Evolutionary conservation across 2,113 vertebrate genomes (phyloP).

Genomic region (Calyptommatus sinebrachiatus): DNA sequence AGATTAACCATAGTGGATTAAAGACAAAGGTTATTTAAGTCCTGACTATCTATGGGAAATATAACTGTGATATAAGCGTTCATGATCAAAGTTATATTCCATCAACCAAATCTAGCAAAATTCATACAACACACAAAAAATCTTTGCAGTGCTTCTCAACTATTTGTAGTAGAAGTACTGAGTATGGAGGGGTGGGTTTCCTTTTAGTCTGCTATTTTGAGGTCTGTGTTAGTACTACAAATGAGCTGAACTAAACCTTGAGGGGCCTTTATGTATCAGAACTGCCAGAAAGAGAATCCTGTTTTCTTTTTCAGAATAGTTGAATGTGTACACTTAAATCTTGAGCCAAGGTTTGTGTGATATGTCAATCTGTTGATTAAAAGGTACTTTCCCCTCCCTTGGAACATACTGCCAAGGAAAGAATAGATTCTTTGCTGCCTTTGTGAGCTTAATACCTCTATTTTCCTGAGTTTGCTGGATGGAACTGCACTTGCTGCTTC

Average conservation of each 20-base stretch:
- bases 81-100: background rate
- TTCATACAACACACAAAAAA: background rate
- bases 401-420: background rate
- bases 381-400: background rate
- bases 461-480: background rate
- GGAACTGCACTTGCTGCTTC: background rate
- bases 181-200: background rate
- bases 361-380: background rate
- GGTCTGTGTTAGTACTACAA: no score
- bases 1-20: background rate
- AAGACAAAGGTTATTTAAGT: background rate
- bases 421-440: background rate
- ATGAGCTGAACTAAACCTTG: no score
- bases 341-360: background rate
- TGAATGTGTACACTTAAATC: background rate
- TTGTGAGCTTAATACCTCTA: background rate
- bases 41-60: background rate
- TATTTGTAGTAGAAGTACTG: background rate
- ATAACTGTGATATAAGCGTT: background rate
- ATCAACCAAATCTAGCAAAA: background rate
- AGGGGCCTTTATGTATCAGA: no score
- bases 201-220: no score
- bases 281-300: no score
- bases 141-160: background rate
- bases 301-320: background rate